Evolutionary conservation across 2,797 vertebrate species (phyloP).

Genomic region (Mus minutoides): DNA sequence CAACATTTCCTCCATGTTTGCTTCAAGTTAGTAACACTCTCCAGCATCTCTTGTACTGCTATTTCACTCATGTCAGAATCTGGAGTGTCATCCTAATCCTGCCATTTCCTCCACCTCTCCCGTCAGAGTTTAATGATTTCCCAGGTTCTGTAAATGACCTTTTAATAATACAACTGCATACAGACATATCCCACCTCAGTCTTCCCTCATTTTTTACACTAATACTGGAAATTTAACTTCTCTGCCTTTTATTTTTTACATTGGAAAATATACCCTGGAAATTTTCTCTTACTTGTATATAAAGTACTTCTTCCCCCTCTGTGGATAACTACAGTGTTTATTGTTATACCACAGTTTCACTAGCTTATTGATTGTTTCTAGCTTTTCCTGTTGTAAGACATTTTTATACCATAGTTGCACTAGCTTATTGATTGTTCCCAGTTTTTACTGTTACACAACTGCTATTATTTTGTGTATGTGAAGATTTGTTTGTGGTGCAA

Average conservation of each 20-base stretch:
- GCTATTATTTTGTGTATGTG: not conserved
- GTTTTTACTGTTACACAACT: not conserved
- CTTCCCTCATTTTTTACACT: not conserved
- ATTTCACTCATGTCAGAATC: not conserved
- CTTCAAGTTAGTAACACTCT: not conserved
- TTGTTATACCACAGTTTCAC: not conserved
- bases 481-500: not conserved
- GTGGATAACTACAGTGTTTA: not conserved
- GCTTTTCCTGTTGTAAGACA: not conserved
- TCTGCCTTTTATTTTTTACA: not conserved
- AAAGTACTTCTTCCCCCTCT: not conserved
- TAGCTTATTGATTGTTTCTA: not conserved
- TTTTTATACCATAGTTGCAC: slow-evolving; percentile 9
- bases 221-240: not conserved
- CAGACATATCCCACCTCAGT: not conserved
- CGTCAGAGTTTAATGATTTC: not conserved
- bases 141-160: not conserved
- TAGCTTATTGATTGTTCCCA: not conserved
- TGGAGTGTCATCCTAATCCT: not conserved
- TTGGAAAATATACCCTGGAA: not conserved
- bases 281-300: not conserved
- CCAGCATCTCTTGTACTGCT: not conserved
- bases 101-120: not conserved
- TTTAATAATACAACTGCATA: not conserved
- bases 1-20: not conserved